phyloP scores from a whole-genome alignment of 2,113 vertebrate genomes.

The Nothoprocta perdicaria region DNA sequence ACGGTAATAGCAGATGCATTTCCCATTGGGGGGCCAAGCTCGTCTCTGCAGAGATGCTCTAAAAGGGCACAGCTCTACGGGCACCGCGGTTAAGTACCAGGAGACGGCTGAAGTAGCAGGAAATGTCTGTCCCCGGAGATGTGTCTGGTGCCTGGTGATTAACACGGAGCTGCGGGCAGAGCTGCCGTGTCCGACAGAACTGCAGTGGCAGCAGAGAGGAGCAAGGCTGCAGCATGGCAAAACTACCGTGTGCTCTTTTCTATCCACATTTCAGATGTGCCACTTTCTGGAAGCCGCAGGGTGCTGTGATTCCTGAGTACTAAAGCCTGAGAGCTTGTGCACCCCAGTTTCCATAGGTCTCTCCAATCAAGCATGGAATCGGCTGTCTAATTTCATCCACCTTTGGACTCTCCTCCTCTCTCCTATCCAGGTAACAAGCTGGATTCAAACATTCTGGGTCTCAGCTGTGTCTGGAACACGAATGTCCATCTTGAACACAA shows the following conservation, averaged over 20 bases:
- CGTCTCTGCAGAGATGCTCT: not conserved
- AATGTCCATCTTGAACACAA: not conserved
- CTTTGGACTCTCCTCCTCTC: not conserved
- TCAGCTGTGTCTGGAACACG: not conserved
- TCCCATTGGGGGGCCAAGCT: not conserved
- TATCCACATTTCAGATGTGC: not conserved
- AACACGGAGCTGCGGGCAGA: not conserved
- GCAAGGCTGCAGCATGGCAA: not conserved
- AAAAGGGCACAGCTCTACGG: not conserved
- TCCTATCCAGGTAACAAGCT: not conserved
- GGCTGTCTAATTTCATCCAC: not conserved
- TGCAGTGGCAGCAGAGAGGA: fast-evolving
- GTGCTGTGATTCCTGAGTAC: not conserved
- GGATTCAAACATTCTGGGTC: not conserved
- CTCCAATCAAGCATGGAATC: not conserved
- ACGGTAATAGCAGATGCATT: not conserved
- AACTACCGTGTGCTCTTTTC: not conserved
- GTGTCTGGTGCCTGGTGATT: not conserved
- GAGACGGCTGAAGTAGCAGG: not conserved
- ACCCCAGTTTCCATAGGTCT: not conserved
- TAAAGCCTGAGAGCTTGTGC: fast-evolving
- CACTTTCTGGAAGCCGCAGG: too few relatives aligned
- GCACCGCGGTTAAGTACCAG: not conserved
- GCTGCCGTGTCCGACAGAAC: not conserved
- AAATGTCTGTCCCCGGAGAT: fast-evolving